Evolutionary conservation across 2,888 invertebrate genomes (phyloP).

Genomic region (Lomographa bimaculata): DNA sequence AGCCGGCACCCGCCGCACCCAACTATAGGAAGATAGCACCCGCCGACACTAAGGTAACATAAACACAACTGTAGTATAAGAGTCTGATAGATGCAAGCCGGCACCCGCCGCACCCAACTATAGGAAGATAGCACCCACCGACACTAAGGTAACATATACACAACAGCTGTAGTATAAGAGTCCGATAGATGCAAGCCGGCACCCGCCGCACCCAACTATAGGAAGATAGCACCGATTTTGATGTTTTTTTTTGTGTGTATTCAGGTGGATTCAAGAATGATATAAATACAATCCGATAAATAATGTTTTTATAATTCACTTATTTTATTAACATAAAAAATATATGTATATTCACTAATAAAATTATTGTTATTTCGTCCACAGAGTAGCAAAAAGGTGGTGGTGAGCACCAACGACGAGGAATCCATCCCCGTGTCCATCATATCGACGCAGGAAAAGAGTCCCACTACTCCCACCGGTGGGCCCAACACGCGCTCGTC

Average conservation of each 20-base stretch:
- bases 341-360: too few relatives aligned
- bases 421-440: conserved; percentile 59
- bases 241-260: too few relatives aligned
- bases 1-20: conserved; percentile 20
- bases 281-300: too few relatives aligned
- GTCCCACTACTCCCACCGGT: conserved; percentile 18
- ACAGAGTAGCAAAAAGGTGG: conserved; percentile 13
- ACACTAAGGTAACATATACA: too few relatives aligned
- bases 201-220: conserved; percentile 16
- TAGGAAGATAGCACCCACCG: too few relatives aligned
- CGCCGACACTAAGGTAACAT: conserved; percentile 35
- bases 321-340: too few relatives aligned
- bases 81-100: too few relatives aligned
- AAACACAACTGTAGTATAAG: too few relatives aligned
- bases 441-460: conserved; percentile 48
- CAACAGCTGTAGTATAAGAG: too few relatives aligned
- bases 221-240: conserved; percentile 1
- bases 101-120: too few relatives aligned
- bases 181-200: conserved; percentile 11
- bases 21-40: conserved; percentile 2
- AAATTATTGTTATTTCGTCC: conserved; percentile 1
- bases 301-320: too few relatives aligned
- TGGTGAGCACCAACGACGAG: conserved; percentile 52
- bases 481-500: conserved; percentile 21
- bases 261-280: too few relatives aligned